A percentile compares a stretch with the other conserved stretches of the same genome.
Conservation (phyloP, 2,888 invertebrate species). For the Macrosiphum euphorbiae region DNA sequence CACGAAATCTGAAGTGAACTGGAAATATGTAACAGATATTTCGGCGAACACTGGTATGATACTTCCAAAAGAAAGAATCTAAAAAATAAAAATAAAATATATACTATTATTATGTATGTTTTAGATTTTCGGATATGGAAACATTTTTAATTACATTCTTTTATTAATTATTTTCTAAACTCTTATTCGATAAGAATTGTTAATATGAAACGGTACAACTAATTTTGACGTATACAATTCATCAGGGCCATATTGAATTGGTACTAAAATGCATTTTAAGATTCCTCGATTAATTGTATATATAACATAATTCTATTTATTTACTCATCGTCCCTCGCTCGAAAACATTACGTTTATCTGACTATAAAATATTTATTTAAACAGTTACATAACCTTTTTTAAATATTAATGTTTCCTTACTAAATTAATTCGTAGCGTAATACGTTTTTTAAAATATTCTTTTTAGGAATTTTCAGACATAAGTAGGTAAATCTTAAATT, state of each 20-base stretch:
- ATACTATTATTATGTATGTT: background rate
- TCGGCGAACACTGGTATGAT: constrained; percentile 12
- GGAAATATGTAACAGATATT: background rate
- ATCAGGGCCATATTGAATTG: background rate
- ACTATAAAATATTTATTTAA: background rate
- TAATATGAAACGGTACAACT: background rate
- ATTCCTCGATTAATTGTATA: background rate
- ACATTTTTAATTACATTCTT: background rate
- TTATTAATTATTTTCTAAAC: background rate
- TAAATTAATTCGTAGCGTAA: too few relatives aligned
- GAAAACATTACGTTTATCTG: background rate
- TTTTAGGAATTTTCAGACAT: too few relatives aligned
- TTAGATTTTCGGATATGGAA: background rate
- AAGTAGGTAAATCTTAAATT: too few relatives aligned
- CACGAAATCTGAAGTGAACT: background rate
- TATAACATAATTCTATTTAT: background rate
- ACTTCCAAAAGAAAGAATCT: constrained; percentile 37
- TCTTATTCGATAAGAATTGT: background rate
- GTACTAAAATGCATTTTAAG: background rate
- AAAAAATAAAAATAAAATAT: constrained; percentile 17
- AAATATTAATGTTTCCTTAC: too few relatives aligned
- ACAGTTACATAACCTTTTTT: background rate
- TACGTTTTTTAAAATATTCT: too few relatives aligned
- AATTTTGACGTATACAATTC: background rate
- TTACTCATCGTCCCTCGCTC: background rate